phyloP scores from a whole-genome alignment of 2,888 invertebrate genomes.

The Sinodicranocentrus sp. region DNA sequence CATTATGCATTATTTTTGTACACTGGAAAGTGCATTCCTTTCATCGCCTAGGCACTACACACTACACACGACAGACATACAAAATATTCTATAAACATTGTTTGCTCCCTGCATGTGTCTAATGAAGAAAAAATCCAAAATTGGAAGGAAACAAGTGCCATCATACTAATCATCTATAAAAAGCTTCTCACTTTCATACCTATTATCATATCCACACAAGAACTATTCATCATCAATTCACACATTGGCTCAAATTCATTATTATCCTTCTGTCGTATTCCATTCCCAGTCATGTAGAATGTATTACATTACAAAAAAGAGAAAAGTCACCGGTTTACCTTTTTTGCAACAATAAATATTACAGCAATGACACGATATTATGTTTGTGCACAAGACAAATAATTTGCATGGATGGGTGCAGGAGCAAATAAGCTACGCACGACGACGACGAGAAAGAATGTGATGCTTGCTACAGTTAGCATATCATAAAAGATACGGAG shows the following conservation, averaged over 20 bases:
- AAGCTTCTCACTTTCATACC: slow-evolving; percentile 55
- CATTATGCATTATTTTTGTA: background rate
- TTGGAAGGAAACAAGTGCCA: slow-evolving; percentile 28
- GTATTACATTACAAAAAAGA: slow-evolving; percentile 32
- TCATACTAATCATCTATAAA: slow-evolving; percentile 22
- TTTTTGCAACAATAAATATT: slow-evolving; percentile 56
- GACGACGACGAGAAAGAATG: slow-evolving; percentile 5
- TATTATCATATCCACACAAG: slow-evolving; percentile 33
- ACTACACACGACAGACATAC: slow-evolving; percentile 7
- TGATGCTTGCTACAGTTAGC: background rate
- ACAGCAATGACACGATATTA: slow-evolving; percentile 46
- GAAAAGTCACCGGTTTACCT: slow-evolving; percentile 54
- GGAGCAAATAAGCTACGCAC: slow-evolving; percentile 27
- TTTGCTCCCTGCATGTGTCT: slow-evolving; percentile 32
- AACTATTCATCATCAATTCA: slow-evolving; percentile 44
- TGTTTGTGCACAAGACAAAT: slow-evolving; percentile 39
- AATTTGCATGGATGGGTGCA: slow-evolving; percentile 54
- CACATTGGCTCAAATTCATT: slow-evolving; percentile 44
- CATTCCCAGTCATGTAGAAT: background rate
- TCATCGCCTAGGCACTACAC: slow-evolving; percentile 1
- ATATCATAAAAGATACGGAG: slow-evolving; percentile 9
- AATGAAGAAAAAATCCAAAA: slow-evolving; percentile 37
- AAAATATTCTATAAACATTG: background rate
- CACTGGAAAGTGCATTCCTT: slow-evolving; percentile 55
- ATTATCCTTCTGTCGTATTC: slow-evolving; percentile 1